Percentiles rank a stretch among this genome's conserved stretches.
phyloP scores from a whole-genome alignment of 2,888 invertebrate species.

The Coelogynopora nodosa region DNA sequence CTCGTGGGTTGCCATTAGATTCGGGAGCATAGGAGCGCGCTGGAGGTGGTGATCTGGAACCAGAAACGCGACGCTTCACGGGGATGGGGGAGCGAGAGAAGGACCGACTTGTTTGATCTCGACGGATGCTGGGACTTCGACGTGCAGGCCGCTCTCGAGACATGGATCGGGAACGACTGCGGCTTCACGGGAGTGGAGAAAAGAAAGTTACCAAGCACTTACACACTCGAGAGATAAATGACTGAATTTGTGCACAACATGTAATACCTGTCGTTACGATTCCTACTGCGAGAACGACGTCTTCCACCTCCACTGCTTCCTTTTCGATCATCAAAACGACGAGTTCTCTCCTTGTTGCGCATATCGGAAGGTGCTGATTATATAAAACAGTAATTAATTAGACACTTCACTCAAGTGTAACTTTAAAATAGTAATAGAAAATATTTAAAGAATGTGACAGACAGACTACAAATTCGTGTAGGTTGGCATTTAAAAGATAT shows the following conservation, averaged over 20 bases:
- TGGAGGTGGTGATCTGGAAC: not conserved
- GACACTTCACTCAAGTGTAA: no score
- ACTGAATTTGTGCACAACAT: no score
- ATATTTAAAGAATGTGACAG: no score
- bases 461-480: no score
- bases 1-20: not conserved
- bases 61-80: not conserved
- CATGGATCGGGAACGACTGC: not conserved
- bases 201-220: no score
- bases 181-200: not conserved
- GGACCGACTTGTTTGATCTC: not conserved
- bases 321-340: conserved; percentile 4
- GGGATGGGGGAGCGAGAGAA: not conserved
- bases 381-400: no score
- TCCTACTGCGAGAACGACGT: not conserved
- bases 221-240: no score
- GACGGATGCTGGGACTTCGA: not conserved
- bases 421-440: no score
- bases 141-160: not conserved
- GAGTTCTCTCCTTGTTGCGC: conserved; percentile 1
- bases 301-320: not conserved
- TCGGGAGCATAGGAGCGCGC: not conserved
- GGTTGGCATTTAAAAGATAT: no score
- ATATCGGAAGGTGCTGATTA: conserved; percentile 39
- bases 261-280: not conserved